Evolutionary conservation across 2,888 invertebrate species (phyloP), one percentile per base, ranked within the genome.

Genomic region (Glomeris marginata): DNA sequence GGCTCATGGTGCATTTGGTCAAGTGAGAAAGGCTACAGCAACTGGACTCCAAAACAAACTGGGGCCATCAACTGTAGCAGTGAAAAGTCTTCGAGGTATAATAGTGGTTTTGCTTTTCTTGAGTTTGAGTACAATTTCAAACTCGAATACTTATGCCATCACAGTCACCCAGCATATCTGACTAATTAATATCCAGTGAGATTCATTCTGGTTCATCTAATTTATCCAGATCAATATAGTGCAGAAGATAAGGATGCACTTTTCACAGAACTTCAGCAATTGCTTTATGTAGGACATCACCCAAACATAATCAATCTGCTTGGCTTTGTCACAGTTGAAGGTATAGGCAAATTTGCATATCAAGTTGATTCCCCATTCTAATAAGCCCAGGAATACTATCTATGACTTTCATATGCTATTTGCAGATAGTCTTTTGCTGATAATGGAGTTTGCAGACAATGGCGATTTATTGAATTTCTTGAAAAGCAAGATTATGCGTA

Each of bases 281-380:
- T 50, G 41, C 16, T 50, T 1, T 50, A 50, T 36, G 50, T 50
- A 41, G 50, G 50, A 21, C 50, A 50, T 20, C 50, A 50, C 18
- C 50, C 50, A 18, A 50, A 50, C 18, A 47, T 50, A 21, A 34
- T 50, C 18, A 50, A 47, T 42, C 46, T 50, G 15, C 38, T 50
- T 21, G 50, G 50, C 15, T 50, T 46, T 42, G 41, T 45, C 3
- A 45, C 28, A 16, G 37, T 21, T 6, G 50, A 50, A 22, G 50
- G 50, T 50, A 33, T 45, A 40, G 21, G 8, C 16, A 21, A 10
- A 44, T 11, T 22, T 11, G 10, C 13, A 36, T 13, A 36, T 36
- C n/a, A n/a, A 11, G 13, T 36, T 36, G 13, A 11, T 36, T 11
- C 36, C 10, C 36, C 13, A 11, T 36, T 36, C 13, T 36, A 10